These are phyloP conservation scores for Odontamblyopus rebecca DNA, from an alignment of 2,797 vertebrate genomes.

Conservation along the genomic window DNA sequence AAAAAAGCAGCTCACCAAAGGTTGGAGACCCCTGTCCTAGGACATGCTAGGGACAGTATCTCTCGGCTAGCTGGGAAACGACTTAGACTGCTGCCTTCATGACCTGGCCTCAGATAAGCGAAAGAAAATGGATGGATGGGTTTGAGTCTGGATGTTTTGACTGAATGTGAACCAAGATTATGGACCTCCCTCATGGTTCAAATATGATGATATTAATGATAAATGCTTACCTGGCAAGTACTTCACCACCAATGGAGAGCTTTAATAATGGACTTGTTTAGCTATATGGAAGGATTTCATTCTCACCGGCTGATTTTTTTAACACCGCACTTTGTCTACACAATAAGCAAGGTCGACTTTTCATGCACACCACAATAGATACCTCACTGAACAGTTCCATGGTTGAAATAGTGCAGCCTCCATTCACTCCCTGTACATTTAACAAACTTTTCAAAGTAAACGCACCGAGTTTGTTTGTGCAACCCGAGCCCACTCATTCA, in stretches of 20 bases:
- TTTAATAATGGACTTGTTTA: background rate
- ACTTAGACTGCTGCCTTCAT: too few species aligned
- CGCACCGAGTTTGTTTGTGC: slow-evolving; percentile 9
- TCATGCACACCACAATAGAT: background rate
- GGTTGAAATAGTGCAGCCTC: background rate
- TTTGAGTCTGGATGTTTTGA: too few species aligned
- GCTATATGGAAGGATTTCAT: background rate
- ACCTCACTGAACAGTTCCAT: background rate
- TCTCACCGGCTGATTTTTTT: background rate
- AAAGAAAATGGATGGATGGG: too few species aligned
- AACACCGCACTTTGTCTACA: background rate
- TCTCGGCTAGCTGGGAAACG: too few species aligned
- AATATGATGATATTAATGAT: too few species aligned
- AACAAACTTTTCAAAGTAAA: slow-evolving; percentile 7
- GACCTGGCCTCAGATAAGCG: too few species aligned
- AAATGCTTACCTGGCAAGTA: too few species aligned
- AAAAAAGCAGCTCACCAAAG: too few species aligned
- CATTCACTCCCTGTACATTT: slow-evolving; percentile 1
- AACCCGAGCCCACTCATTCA: slow-evolving; percentile 27
- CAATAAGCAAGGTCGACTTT: background rate
- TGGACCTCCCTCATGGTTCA: too few species aligned
- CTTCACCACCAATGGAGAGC: background rate
- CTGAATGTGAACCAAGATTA: too few species aligned
- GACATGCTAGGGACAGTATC: too few species aligned
- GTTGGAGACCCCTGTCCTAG: too few species aligned